Conservation (phyloP, 2,888 invertebrate species). For the Tyria jacobaeae region DNA sequence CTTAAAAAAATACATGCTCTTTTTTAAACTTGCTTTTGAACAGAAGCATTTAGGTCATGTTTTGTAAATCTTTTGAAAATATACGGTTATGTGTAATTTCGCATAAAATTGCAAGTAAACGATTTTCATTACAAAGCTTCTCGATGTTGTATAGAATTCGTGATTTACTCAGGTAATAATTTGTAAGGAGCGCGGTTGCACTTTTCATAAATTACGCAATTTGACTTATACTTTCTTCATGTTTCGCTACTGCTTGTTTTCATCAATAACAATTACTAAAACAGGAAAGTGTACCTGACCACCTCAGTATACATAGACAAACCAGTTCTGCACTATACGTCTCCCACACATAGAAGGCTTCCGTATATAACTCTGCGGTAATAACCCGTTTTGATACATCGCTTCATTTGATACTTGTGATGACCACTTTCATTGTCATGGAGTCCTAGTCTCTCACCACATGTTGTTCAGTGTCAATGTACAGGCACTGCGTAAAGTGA, state of each 20-base stretch:
- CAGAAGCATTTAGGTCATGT: conserved; percentile 67
- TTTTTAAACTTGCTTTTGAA: conserved; percentile 67
- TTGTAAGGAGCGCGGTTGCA: conserved; percentile 14
- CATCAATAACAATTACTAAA: conserved; percentile 60
- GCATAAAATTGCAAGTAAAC: conserved; percentile 61
- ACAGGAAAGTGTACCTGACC: conserved; percentile 55
- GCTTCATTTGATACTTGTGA: conserved; percentile 78
- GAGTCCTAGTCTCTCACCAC: conserved; percentile 58
- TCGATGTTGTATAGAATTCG: conserved; percentile 47
- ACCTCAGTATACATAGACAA: conserved; percentile 66
- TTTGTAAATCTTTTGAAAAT: conserved; percentile 67
- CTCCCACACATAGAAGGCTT: conserved; percentile 83
- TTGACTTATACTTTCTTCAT: conserved; percentile 14
- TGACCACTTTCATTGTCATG: conserved; percentile 63
- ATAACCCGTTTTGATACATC: conserved; percentile 75
- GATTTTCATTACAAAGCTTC: conserved; percentile 62
- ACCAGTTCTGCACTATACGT: conserved; percentile 72
- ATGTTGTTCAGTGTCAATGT: conserved; percentile 38
- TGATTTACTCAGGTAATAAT: conserved; percentile 30
- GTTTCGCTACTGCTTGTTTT: conserved; percentile 29
- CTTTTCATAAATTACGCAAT: conserved; percentile 19
- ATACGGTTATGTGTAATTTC: conserved; percentile 64
- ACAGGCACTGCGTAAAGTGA: conserved; percentile 19
- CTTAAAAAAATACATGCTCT: conserved; percentile 60
- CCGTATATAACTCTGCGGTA: conserved; percentile 74